Evolutionary conservation across 2,113 vertebrate genomes (phyloP).

Genomic region (Aspiorhynchus laticeps): DNA sequence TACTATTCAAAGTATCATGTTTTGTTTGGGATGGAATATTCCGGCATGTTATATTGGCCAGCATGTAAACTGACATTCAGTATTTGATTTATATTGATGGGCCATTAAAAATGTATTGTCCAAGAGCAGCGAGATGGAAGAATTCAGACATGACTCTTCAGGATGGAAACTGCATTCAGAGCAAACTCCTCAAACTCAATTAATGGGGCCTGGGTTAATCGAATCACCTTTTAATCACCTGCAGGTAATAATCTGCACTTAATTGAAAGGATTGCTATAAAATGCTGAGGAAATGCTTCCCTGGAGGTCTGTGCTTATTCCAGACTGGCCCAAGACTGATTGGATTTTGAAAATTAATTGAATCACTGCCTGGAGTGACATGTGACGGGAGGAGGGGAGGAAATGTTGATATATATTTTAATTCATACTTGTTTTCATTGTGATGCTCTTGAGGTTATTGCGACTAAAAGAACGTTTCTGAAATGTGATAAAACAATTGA

Average conservation of each 20-base stretch:
- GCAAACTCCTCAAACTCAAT: constrained; percentile 59
- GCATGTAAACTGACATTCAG: not conserved
- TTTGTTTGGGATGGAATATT: not conserved
- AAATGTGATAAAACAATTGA: not conserved
- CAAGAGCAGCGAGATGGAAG: not conserved
- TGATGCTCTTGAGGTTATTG: constrained; percentile 14
- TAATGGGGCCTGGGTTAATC: constrained; percentile 67
- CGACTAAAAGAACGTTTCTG: not conserved
- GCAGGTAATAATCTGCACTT: constrained; percentile 74
- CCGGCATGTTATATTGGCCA: not conserved
- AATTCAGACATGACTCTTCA: not conserved
- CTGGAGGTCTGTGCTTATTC: constrained; percentile 67
- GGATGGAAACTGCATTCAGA: constrained; percentile 58
- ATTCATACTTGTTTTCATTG: not conserved
- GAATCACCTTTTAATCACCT: constrained; percentile 72
- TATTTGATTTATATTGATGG: not conserved
- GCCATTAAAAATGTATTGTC: not conserved
- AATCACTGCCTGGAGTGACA: constrained; percentile 57
- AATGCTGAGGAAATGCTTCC: constrained; percentile 61
- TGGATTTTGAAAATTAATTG: constrained; percentile 68
- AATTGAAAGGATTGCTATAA: constrained; percentile 73
- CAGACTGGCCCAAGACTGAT: constrained; percentile 68
- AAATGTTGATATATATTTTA: not conserved
- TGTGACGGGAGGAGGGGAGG: not conserved
- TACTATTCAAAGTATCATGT: not conserved